Evolutionary conservation across 2,888 invertebrate genomes (phyloP), one percentile per base, ranked within the genome.

Genomic region (Polyommatus icarus): DNA sequence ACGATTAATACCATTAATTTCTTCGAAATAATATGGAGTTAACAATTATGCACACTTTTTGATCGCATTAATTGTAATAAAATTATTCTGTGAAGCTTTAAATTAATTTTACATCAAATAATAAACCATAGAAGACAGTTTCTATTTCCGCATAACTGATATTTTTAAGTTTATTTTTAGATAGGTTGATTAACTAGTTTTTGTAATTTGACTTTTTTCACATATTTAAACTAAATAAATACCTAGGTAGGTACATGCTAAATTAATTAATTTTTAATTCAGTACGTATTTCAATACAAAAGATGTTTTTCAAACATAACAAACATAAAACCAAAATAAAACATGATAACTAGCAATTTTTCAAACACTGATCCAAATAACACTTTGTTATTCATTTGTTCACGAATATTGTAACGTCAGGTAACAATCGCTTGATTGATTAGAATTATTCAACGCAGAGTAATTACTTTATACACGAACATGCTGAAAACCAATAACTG

Each of bases 341-440:
- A 50, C 50, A 50, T 50, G 50, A 15, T 50, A 50, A 50, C 50
- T 12, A 54, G 54, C 54, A 54, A 54, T 61, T 61, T 61, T 61
- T 61, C 61, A 61, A 61, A 61, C 61, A 12, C 15, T 67, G 67
- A 67, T 67, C 15, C 29, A 15, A 67, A 32, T 67, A 24, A 67
- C 67, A 32, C 12, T 67, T 18, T 67, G 18, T 32, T 67, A 29
- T 67, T 67, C 29, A 67, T 67, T 67, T 67, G 67, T 67, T 67
- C 36, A 40, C 71, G 71, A 71, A 36, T 40, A 40, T 72, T 40
- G 40, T n/a, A 40, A 40, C 72, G 72, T 72, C 72, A 36, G n/a
- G 20, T 24, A 72, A 20, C 40, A 40, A 20, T 36, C n/a, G 40
- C 18, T 72, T 72, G 72, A 72, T 72, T 72, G 72, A 72, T 72